These are phyloP conservation scores for Ctenomys sociabilis DNA, from an alignment of 2,113 vertebrate genomes.

Conservation along the genomic window DNA sequence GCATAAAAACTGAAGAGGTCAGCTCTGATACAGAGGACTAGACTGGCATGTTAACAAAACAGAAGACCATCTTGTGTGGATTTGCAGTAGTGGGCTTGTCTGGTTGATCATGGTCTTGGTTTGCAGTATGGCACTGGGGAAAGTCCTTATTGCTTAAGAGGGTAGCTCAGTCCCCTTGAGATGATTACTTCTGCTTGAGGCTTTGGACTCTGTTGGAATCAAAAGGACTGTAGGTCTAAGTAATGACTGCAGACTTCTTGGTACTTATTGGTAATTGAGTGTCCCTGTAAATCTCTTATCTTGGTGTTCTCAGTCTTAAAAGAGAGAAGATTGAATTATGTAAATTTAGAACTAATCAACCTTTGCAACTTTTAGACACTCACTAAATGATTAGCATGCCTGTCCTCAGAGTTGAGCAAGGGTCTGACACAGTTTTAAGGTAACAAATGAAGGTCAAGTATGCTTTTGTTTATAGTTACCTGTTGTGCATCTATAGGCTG, in stretches of 20 bases:
- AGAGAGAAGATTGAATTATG: neutral
- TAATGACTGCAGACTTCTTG: neutral
- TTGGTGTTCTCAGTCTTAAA: neutral
- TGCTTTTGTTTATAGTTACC: neutral
- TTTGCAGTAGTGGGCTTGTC: neutral
- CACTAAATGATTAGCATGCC: neutral
- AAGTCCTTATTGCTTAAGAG: neutral
- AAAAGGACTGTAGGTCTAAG: neutral
- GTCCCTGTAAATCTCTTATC: neutral
- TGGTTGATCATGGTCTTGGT: neutral
- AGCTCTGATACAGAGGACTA: neutral
- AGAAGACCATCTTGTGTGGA: neutral
- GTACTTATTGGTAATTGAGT: neutral
- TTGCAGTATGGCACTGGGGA: neutral
- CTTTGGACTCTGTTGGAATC: neutral
- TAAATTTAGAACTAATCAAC: neutral
- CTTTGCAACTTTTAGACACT: neutral
- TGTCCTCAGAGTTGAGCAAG: neutral
- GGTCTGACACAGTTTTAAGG: neutral
- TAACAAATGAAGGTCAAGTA: neutral
- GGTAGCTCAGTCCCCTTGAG: neutral
- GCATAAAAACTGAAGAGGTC: neutral
- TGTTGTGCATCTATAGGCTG: neutral
- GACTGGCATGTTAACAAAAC: neutral
- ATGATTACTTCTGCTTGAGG: neutral